A percentile compares a stretch with the other conserved stretches of the same genome.
These are phyloP conservation scores for Ia io DNA, from an alignment of 2,113 vertebrate genomes.

Conservation along the genomic window DNA sequence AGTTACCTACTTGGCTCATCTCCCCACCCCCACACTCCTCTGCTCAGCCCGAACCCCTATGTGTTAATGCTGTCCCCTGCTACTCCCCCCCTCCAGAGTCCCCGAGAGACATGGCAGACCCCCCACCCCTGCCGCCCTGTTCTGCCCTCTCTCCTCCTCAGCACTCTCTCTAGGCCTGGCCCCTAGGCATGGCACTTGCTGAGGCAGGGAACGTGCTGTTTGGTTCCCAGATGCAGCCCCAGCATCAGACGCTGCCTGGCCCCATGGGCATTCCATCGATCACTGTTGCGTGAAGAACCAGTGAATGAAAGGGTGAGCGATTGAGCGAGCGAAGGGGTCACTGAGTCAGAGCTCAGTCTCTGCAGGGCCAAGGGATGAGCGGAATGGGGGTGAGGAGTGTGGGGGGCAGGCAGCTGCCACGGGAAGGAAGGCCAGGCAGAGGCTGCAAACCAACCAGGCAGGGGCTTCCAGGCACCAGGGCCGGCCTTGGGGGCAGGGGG, in stretches of 20 bases:
- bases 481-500: too few relatives aligned
- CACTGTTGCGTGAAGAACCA: background rate
- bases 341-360: background rate
- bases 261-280: accelerated
- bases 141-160: background rate
- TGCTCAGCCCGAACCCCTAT: background rate
- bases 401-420: background rate
- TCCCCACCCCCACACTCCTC: too few relatives aligned
- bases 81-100: background rate
- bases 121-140: background rate
- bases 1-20: accelerated
- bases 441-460: background rate
- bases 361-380: accelerated
- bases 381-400: background rate
- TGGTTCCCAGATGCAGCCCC: accelerated
- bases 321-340: background rate
- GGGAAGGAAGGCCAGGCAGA: background rate
- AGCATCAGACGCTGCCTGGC: background rate
- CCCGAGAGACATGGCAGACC: background rate
- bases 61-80: too few relatives aligned
- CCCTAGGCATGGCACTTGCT: too few relatives aligned
- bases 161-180: background rate
- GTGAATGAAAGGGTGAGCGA: background rate
- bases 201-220: background rate
- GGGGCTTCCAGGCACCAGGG: background rate